Percentiles rank a stretch among this genome's conserved stretches.
Conservation (phyloP, 1,140 invertebrate species). For the Aphidius gifuensis region DNA sequence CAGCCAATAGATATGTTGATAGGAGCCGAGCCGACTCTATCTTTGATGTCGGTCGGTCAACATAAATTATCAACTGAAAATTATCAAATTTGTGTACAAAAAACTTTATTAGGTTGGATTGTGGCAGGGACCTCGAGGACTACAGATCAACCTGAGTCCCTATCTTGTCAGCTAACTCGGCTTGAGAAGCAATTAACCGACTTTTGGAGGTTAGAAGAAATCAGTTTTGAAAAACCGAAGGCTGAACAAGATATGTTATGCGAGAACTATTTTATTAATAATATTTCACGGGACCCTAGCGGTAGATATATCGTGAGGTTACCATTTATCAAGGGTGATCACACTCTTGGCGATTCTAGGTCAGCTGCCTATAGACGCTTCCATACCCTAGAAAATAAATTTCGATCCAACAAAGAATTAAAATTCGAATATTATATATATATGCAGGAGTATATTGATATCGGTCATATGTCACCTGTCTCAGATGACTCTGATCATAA, state of each 20-base stretch:
- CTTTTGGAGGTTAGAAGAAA: slow-evolving; percentile 9
- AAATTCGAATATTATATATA: slow-evolving; percentile 19
- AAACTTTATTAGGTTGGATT: too few species aligned
- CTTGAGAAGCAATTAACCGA: too few species aligned
- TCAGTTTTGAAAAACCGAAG: neutral
- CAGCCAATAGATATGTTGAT: slow-evolving; percentile 20
- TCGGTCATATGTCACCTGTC: slow-evolving; percentile 30
- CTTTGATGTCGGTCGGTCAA: slow-evolving; percentile 21
- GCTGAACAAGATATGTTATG: slow-evolving; percentile 6
- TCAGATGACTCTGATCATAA: slow-evolving; percentile 5
- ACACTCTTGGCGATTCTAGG: slow-evolving; percentile 21
- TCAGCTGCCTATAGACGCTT: slow-evolving; percentile 16
- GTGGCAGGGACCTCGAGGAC: neutral
- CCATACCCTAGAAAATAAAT: neutral
- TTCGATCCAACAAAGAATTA: slow-evolving; percentile 17
- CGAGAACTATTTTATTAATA: slow-evolving; percentile 20
- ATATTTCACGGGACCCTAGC: neutral
- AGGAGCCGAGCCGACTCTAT: slow-evolving; percentile 20
- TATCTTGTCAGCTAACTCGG: too few species aligned
- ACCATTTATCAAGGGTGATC: slow-evolving; percentile 15
- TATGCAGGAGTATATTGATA: slow-evolving; percentile 35
- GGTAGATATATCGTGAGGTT: slow-evolving; percentile 19
- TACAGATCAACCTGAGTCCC: too few species aligned
- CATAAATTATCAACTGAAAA: too few species aligned
- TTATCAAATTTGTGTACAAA: too few species aligned